Conservation (phyloP, 2,888 invertebrate genomes). For the Drosophila kuntzei region DNA sequence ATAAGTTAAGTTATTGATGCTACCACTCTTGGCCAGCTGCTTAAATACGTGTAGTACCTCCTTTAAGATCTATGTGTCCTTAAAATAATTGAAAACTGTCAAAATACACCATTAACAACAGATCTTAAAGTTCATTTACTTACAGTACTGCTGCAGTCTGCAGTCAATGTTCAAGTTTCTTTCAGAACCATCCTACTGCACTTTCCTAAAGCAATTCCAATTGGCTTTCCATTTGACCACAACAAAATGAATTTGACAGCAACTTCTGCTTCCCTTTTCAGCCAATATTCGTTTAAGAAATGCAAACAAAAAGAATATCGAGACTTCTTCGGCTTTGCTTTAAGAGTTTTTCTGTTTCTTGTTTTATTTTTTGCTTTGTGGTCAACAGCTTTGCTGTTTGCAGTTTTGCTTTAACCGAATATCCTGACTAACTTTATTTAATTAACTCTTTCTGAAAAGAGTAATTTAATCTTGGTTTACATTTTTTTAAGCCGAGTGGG, state of each 20-base stretch:
- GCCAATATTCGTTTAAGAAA: slow-evolving; percentile 1
- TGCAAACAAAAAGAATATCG: slow-evolving; percentile 1
- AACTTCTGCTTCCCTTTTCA: slow-evolving; percentile 2
- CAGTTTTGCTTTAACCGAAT: slow-evolving; percentile 15
- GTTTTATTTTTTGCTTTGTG: slow-evolving; percentile 18
- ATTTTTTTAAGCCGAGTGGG: not conserved
- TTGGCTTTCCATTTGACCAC: slow-evolving; percentile 21
- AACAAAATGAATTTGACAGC: slow-evolving; percentile 21
- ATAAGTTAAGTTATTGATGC: slow-evolving; percentile 55
- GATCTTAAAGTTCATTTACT: slow-evolving; percentile 8
- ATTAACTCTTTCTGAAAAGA: slow-evolving; percentile 1
- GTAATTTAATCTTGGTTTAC: slow-evolving; percentile 3
- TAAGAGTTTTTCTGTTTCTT: not conserved
- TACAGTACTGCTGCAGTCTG: not conserved
- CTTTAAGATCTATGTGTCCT: slow-evolving; percentile 4
- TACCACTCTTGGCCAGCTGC: slow-evolving; percentile 20
- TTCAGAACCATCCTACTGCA: slow-evolving; percentile 12
- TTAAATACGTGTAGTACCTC: not conserved
- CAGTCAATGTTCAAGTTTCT: slow-evolving; percentile 2
- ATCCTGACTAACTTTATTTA: slow-evolving; percentile 13
- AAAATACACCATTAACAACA: slow-evolving; percentile 33
- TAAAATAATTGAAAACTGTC: slow-evolving; percentile 45
- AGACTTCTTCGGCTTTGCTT: slow-evolving; percentile 1
- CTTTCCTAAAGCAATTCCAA: slow-evolving; percentile 20
- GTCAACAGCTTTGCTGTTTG: slow-evolving; percentile 13